phyloP scores from a whole-genome alignment of 2,888 invertebrate species.

The Tenthredo mesomela region DNA sequence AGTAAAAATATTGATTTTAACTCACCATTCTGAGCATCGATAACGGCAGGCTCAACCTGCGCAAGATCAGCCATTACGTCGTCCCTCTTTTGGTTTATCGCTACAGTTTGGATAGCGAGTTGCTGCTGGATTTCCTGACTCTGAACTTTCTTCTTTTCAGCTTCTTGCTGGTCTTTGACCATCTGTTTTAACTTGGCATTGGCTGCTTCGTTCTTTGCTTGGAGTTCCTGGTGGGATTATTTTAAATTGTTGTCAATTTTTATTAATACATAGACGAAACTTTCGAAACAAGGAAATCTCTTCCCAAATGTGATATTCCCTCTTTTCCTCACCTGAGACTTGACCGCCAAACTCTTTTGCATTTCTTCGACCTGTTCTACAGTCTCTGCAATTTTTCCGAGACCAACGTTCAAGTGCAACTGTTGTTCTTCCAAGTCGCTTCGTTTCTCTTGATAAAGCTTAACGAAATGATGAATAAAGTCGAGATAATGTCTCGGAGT shows the following conservation, averaged over 20 bases:
- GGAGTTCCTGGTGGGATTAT: slow-evolving; percentile 83
- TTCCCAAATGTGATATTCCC: slow-evolving; percentile 50
- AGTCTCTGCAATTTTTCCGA: slow-evolving; percentile 99
- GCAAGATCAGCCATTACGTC: slow-evolving; percentile 98
- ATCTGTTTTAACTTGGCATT: slow-evolving; percentile 99
- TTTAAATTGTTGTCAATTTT: not conserved
- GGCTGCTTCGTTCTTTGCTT: slow-evolving; percentile 99
- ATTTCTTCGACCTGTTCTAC: slow-evolving; percentile 99
- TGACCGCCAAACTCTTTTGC: slow-evolving; percentile 98
- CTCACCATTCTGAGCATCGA: slow-evolving; percentile 97
- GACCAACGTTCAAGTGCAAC: slow-evolving; percentile 98
- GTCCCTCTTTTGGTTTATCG: slow-evolving; percentile 95
- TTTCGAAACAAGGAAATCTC: not conserved
- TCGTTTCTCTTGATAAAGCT: slow-evolving; percentile 97
- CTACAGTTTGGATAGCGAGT: slow-evolving; percentile 93
- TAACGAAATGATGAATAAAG: slow-evolving; percentile 99
- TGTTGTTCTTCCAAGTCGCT: slow-evolving; percentile 99
- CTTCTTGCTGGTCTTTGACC: slow-evolving; percentile 99
- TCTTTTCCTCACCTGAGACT: slow-evolving; percentile 92
- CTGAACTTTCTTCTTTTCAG: slow-evolving; percentile 99
- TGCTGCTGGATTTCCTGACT: slow-evolving; percentile 96
- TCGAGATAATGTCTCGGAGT: slow-evolving; percentile 99
- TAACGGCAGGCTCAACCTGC: slow-evolving; percentile 98
- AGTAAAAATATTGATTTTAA: too few species aligned
- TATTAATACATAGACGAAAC: not conserved